phyloP scores from a whole-genome alignment of 2,888 invertebrate genomes.

The Caenorhabditis sp. region DNA sequence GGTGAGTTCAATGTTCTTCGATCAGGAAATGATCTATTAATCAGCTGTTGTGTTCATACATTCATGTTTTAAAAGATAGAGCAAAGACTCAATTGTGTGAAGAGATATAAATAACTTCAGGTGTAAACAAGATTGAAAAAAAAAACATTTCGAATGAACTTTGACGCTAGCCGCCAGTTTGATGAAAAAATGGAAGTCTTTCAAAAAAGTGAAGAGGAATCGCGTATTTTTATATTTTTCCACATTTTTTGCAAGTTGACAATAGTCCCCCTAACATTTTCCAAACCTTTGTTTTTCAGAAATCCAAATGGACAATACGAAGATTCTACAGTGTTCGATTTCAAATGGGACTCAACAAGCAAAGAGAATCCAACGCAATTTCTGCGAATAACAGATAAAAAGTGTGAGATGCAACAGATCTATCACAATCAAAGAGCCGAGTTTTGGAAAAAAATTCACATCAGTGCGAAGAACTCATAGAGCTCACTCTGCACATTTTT shows the following conservation, averaged over 20 bases:
- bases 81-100: too few relatives aligned
- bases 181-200: too few relatives aligned
- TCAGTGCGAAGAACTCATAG: conserved; percentile 33
- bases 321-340: conserved; percentile 57
- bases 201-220: too few relatives aligned
- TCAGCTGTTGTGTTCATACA: too few relatives aligned
- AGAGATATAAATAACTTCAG: too few relatives aligned
- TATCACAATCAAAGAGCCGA: conserved; percentile 51
- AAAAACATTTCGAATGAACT: too few relatives aligned
- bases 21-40: not conserved
- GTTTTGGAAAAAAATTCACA: conserved; percentile 54
- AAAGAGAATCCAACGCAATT: conserved; percentile 38
- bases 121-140: too few relatives aligned
- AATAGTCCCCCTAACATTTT: not conserved
- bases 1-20: conserved; percentile 28
- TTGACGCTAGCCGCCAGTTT: too few relatives aligned
- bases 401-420: conserved; percentile 50
- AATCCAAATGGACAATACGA: conserved; percentile 65
- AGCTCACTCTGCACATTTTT: not conserved
- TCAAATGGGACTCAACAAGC: conserved; percentile 59
- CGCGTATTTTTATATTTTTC: too few relatives aligned
- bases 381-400: conserved; percentile 51
- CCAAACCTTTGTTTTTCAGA: conserved; percentile 28
- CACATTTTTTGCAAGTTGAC: too few relatives aligned
- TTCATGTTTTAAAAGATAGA: too few relatives aligned